Base-by-base conservation (phyloP, 2,888 invertebrate species). In the Bembecia ichneumoniformis region DNA sequence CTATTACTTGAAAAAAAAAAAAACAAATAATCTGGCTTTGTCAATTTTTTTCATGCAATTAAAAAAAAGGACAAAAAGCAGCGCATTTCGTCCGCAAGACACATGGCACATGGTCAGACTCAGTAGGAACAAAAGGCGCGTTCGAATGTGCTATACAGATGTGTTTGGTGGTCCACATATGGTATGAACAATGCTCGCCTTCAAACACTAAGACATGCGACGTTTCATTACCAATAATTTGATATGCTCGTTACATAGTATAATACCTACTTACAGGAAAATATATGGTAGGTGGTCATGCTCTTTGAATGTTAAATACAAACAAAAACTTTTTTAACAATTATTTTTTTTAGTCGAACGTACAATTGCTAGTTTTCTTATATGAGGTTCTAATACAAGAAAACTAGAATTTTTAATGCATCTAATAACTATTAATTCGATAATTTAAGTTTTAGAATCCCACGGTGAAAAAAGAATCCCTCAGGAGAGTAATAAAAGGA, bases 111-210 rank as follows among this genome's bases (percentile, higher is more conserved):
- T 82, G 82, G 80, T 74, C 71, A 73, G 57, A 55, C 53, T 55
- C 67, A 40, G 48, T 55, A 68, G 64, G 71, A 77, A 78, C 79
- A 80, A 81, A 81, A 81, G 77, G 63, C 75, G 68, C 64, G 70
- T 64, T 74, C 71, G 74, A 82, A 84, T 81, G 79, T 83, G 83
- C 72, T 71, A 66, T 81, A 81, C 84, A 86, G 79, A 86, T 86
- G 86, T 82, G 73, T 62, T 62, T 62, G 64, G 61, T 64, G 68
- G 68, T 49, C 48, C 49, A 28, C 28, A 51, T 47, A 50, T 52
- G 47, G 46, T 68, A 62, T 57, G 67, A 69, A 74, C 73, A 76
- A 74, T 74, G 72, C 64, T 55, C 55, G 71, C 70, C 65, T 74
- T 72, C 62, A 68, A 14, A 40, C 44, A 16, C 44, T 44, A 15